Percentiles rank a stretch among this genome's conserved stretches.
Conservation (phyloP, 2,888 invertebrate species). For the Xestia ashworthii region DNA sequence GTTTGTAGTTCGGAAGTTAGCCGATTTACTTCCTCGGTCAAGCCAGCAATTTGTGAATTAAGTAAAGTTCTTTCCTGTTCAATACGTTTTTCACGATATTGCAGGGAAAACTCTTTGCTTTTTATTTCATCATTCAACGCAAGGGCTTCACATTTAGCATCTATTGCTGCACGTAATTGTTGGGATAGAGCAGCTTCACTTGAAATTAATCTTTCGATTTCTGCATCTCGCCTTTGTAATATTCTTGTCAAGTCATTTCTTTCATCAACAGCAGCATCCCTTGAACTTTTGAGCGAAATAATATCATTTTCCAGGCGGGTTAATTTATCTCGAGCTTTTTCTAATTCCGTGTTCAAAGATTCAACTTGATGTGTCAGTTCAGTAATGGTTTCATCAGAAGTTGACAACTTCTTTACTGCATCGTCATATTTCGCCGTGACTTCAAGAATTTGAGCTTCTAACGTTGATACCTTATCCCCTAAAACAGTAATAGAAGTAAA, state of each 20-base stretch:
- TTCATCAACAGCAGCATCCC: constrained; percentile 94
- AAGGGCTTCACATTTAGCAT: constrained; percentile 96
- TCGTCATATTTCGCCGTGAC: constrained; percentile 92
- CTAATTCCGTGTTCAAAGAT: constrained; percentile 91
- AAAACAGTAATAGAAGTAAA: constrained; percentile 61
- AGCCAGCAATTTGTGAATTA: constrained; percentile 94
- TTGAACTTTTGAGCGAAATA: constrained; percentile 92
- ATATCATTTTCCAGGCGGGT: constrained; percentile 92
- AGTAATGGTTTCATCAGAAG: constrained; percentile 91
- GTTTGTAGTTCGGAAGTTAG: constrained; percentile 95
- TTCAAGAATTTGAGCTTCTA: constrained; percentile 90
- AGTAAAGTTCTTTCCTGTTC: constrained; percentile 95
- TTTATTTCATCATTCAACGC: constrained; percentile 95
- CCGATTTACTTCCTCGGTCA: constrained; percentile 95
- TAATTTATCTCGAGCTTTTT: constrained; percentile 92
- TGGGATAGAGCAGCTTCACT: constrained; percentile 93
- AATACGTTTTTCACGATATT: constrained; percentile 95
- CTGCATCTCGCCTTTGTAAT: constrained; percentile 93
- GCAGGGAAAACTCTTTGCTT: constrained; percentile 94
- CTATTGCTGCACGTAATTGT: constrained; percentile 94
- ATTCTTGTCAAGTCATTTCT: constrained; percentile 93
- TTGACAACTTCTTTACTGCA: constrained; percentile 91
- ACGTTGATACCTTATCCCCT: constrained; percentile 91
- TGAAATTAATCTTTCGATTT: constrained; percentile 93
- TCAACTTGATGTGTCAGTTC: constrained; percentile 93